Evolutionary conservation across 2,888 invertebrate genomes (phyloP).

Genomic region (Smittia sp.): DNA sequence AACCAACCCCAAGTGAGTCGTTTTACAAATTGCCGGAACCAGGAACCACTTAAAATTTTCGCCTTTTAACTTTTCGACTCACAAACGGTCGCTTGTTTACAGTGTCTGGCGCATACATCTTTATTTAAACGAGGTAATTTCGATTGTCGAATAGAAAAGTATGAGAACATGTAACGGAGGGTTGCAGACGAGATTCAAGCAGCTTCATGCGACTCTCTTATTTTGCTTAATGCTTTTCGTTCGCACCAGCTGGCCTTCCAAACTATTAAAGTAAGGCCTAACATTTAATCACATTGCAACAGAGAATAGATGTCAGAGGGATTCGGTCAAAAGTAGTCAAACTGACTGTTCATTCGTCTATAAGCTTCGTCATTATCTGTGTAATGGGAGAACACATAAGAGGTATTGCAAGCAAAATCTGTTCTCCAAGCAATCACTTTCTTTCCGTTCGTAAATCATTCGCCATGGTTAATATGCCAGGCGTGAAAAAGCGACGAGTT

Average conservation of each 20-base stretch:
- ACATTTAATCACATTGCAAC: too few relatives aligned
- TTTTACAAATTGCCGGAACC: conserved; percentile 28
- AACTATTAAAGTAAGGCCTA: too few relatives aligned
- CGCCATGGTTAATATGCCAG: neutral
- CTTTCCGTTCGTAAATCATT: neutral
- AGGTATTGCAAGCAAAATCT: neutral
- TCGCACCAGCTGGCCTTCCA: too few relatives aligned
- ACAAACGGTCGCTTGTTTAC: neutral
- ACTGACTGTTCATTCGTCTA: too few relatives aligned
- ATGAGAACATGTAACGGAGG: neutral
- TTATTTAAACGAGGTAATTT: neutral
- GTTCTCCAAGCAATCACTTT: neutral
- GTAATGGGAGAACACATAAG: too few relatives aligned
- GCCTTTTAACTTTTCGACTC: conserved; percentile 1
- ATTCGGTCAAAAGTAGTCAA: too few relatives aligned
- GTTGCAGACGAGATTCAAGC: neutral
- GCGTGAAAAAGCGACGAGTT: neutral
- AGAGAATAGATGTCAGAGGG: too few relatives aligned
- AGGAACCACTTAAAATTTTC: conserved; percentile 15
- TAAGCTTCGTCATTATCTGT: too few relatives aligned
- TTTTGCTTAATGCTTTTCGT: too few relatives aligned
- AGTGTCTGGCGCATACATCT: neutral
- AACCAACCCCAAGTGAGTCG: neutral
- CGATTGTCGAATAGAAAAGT: neutral
- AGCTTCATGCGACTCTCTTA: neutral